Base-by-base conservation (phyloP, 1,140 invertebrate species). In the Macrotrachela quadricornifera region DNA sequence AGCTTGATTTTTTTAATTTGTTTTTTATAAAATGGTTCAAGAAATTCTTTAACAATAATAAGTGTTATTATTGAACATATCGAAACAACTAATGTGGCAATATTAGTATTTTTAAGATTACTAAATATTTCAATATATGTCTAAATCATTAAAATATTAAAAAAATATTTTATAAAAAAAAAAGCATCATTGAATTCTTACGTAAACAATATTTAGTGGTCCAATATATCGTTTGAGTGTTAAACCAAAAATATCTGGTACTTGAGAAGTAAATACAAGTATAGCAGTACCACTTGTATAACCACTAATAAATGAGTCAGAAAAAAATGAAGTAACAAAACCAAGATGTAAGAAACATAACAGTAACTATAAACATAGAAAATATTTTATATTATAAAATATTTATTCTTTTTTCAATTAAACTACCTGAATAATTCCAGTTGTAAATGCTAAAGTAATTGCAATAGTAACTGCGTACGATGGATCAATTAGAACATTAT, bases 271-370 rank as follows among this genome's bases (percentile, higher is more conserved):
- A 13, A 56, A 13, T 2, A 58, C 54, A 13, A 48, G 39, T 9
- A 58, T 14, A 38, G 47, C 47, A 36, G 41, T 41, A 9, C 53
- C 57, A 42, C 44, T 43, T 12, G 56, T 44, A 36, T 46, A 58
- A 10, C 57, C 57, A 47, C 57, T 56, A 1, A 58, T 43, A 38
- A 58, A 58, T 37, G 54, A 38, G 10, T 56, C 54, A 46, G 46
- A 41, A 38, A 58, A 53, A 49, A 46, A 58, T 6, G 50, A 49
- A 0, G 43, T 51, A 0, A 58, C 15, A 39, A 51, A 40, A 15
- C 57, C 55, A 17, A 58, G 38, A 10, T 51, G 36, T n/a, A 56
- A 50, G 11, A 58, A 9, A 14, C 54, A 41, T 43, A 58, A 46
- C 16, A 56, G 12, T 39, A 56, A 18, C 17, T 49, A 43, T 11